Evolutionary conservation across 1,140 invertebrate genomes (phyloP).

Genomic region (Drosophila littoralis): DNA sequence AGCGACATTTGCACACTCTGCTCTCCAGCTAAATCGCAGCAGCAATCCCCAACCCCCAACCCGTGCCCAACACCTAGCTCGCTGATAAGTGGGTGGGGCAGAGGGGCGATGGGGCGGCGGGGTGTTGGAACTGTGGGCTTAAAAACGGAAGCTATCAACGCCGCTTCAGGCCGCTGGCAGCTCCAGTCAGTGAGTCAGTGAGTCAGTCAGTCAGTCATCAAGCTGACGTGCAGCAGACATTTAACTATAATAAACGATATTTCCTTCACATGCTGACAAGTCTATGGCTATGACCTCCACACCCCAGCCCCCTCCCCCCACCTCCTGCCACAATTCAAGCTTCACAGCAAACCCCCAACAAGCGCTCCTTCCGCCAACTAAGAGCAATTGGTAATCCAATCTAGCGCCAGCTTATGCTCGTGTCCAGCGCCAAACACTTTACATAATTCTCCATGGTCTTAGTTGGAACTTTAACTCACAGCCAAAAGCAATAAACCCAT

Average conservation of each 20-base stretch:
- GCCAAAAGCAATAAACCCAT: constrained; percentile 37
- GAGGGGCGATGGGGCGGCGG: not conserved
- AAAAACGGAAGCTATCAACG: constrained; percentile 56
- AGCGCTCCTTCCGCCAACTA: too few species aligned
- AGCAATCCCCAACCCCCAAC: too few species aligned
- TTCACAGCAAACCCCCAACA: too few species aligned
- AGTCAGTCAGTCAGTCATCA: constrained; percentile 55
- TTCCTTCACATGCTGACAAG: constrained; percentile 60
- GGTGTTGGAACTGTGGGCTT: not conserved
- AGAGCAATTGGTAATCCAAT: constrained; percentile 41
- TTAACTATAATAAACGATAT: constrained; percentile 77
- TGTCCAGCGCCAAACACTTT: constrained; percentile 36
- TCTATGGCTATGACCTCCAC: not conserved
- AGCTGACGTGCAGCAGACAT: constrained; percentile 66
- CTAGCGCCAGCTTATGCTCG: constrained; percentile 18
- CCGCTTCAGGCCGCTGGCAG: constrained; percentile 41
- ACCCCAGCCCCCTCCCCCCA: not conserved
- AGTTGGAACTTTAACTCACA: constrained; percentile 26
- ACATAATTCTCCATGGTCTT: constrained; percentile 44
- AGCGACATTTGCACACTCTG: constrained; percentile 47
- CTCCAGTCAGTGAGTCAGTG: constrained; percentile 41
- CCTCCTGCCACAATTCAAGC: too few species aligned
- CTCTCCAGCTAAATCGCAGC: not conserved
- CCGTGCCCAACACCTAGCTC: not conserved
- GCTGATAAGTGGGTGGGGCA: not conserved